Base-by-base conservation (phyloP, 2,797 vertebrate genomes). In the Sebastes steindachneri region DNA sequence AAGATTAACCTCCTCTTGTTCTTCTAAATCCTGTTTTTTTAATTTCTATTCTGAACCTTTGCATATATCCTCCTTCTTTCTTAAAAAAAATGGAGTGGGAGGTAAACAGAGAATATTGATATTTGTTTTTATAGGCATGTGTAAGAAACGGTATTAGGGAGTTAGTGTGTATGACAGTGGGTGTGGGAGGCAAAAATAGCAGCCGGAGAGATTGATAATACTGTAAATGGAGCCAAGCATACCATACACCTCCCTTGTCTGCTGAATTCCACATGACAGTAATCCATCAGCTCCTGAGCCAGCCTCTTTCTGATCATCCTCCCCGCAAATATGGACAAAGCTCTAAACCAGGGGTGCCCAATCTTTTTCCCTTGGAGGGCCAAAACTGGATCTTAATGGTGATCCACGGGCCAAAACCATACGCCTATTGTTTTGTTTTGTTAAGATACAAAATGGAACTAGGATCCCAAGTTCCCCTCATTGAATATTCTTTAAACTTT, bases 11-110 rank as follows among this genome's bases (percentile, higher is more conserved):
- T 71, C 70, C 37, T 73, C 48, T 73, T 76, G 14, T 75, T 89
- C 67, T 60, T 45, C 28, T 65, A 80, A 92, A 92, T 92, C 77
- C 68, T 6, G 84, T 66, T 87, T 86, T 67, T 75, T 86, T 85
- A 1, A 9, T 29, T 88, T 82, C 72, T 37, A 9, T 74, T 79
- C 25, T 80, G 68, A 86, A 89, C 81, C 26, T 84, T 78, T 73
- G 70, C 71, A 86, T 19, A 75, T 80, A 41, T 60, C 63, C 71
- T 82, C 45, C 26, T 59, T 69, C 63, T 83, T 78, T 67, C 55
- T 75, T 77, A 2, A 35, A 75, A 58, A 55, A 55, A 57, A 58
- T 48, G 3, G 19, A 66, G 73, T 54, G 48, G 55, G 37, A 72
- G 48, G 63, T 23, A 73, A 73, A 26, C 7, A 26, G 35, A 64